Conservation (phyloP, 2,113 vertebrate species). For the Pantherophis guttatus region DNA sequence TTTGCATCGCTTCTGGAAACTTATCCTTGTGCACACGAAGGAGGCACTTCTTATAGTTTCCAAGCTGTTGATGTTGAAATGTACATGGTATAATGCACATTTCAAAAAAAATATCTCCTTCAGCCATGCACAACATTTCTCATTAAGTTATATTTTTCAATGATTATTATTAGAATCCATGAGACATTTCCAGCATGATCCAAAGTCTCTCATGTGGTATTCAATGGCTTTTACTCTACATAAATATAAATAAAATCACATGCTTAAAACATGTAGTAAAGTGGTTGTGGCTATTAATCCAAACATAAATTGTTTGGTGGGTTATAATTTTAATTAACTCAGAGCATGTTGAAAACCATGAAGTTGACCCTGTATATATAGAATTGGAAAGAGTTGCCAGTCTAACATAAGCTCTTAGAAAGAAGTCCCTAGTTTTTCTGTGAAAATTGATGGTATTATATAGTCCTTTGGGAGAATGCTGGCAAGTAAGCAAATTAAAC, state of each 20-base stretch:
- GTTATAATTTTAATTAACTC: background rate
- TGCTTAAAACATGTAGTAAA: background rate
- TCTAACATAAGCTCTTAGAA: constrained; percentile 8
- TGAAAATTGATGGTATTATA: constrained; percentile 31
- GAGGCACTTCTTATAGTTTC: background rate
- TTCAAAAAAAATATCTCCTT: background rate
- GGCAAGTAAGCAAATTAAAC: constrained; percentile 86
- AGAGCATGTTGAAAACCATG: background rate
- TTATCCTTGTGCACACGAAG: background rate
- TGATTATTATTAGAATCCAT: background rate
- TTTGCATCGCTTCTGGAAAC: background rate
- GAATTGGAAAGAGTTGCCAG: background rate
- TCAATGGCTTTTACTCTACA: background rate
- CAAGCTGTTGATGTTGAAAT: background rate
- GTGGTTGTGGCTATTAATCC: background rate
- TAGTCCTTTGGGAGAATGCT: constrained; percentile 73
- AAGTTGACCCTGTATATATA: background rate
- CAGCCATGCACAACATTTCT: background rate
- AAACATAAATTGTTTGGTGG: background rate
- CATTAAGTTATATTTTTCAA: background rate
- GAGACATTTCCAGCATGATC: background rate
- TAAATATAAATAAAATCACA: background rate
- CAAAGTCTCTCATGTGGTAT: background rate
- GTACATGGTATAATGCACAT: background rate
- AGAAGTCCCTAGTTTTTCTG: constrained; percentile 1